phyloP scores from a whole-genome alignment of 2,113 vertebrate genomes.

The Halichoerus grypus region DNA sequence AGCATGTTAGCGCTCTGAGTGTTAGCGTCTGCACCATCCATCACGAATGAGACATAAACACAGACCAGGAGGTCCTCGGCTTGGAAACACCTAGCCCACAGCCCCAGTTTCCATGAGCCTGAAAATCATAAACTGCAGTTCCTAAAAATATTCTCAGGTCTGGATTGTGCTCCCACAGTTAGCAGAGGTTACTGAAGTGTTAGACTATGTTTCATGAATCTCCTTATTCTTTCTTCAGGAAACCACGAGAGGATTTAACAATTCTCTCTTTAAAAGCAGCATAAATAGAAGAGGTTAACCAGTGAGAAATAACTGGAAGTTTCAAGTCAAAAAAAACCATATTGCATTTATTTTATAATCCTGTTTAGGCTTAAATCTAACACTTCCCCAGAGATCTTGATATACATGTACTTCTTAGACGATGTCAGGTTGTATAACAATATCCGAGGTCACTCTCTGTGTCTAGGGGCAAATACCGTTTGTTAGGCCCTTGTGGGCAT shows the following conservation, averaged over 20 bases:
- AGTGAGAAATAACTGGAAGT: background rate
- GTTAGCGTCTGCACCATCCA: background rate
- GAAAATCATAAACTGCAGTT: conserved; percentile 7
- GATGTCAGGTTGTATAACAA: background rate
- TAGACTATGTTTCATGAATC: background rate
- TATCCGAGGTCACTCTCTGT: background rate
- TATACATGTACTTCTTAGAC: background rate
- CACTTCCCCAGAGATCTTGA: background rate
- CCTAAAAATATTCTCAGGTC: background rate
- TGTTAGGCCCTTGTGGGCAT: background rate
- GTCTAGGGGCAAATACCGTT: conserved; percentile 23
- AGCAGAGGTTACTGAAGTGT: background rate
- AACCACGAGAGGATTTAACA: conserved; percentile 28
- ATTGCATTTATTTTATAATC: background rate
- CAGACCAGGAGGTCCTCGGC: background rate
- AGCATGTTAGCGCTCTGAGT: fast-evolving
- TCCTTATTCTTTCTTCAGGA: conserved; percentile 20
- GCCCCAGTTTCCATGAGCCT: background rate
- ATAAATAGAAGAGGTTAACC: conserved; percentile 58
- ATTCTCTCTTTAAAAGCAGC: conserved; percentile 58
- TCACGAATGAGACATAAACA: conserved; percentile 51
- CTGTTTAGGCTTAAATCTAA: background rate
- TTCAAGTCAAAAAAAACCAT: conserved; percentile 30
- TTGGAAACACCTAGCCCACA: conserved; percentile 10
- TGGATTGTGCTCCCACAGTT: background rate